Conservation (phyloP, 2,113 vertebrate genomes). For the Neotragus moschatus region DNA sequence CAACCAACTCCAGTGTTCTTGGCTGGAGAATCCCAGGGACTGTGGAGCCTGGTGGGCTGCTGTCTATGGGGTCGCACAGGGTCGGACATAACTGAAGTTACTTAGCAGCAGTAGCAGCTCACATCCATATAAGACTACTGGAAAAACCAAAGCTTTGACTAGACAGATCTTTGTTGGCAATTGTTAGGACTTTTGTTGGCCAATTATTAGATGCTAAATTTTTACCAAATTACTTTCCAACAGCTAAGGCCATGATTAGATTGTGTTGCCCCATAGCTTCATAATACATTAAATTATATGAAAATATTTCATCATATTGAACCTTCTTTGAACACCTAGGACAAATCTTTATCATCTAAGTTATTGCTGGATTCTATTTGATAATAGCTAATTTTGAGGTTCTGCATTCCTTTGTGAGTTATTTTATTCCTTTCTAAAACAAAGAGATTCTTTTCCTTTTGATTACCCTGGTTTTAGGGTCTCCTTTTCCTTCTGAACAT, state of each 20-base stretch:
- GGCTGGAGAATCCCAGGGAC: not conserved
- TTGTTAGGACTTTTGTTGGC: not conserved
- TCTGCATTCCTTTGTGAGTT: not conserved
- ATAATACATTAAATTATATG: not conserved
- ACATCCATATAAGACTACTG: not conserved
- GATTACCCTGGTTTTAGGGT: not conserved
- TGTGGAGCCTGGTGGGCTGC: not conserved
- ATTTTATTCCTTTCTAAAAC: not conserved
- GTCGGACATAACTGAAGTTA: accelerated
- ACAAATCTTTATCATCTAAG: not conserved
- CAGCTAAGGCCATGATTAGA: not conserved
- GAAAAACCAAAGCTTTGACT: not conserved
- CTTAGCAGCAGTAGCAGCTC: not conserved
- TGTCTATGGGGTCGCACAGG: not conserved
- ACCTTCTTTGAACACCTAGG: not conserved
- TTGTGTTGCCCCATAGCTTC: not conserved
- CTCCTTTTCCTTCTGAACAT: not conserved
- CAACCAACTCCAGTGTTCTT: not conserved
- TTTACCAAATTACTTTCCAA: not conserved
- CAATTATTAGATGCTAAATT: not conserved
- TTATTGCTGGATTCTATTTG: not conserved
- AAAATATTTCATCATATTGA: constrained; percentile 1
- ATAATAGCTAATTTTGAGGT: not conserved
- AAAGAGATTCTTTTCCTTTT: not conserved
- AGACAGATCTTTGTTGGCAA: not conserved